Evolutionary conservation across 1,140 invertebrate species (phyloP), one percentile per base, ranked within the genome.

Genomic region (Zophobas morio): DNA sequence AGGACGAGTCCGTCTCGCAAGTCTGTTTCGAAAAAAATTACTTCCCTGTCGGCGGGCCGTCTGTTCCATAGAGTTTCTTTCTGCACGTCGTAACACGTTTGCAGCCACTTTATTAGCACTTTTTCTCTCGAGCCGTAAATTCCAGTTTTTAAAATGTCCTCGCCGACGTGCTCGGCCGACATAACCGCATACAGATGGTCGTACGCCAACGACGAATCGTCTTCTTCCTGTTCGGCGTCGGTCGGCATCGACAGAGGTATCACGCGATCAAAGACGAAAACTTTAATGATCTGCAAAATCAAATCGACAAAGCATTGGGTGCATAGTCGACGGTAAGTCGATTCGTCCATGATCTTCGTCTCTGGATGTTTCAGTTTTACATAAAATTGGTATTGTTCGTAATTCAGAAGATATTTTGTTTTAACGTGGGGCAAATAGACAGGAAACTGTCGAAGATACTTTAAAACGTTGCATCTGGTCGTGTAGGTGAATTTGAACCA

Each of bases 281-380:
- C 81, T 57, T 86, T 87, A 47, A 83, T 86, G 0, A 79, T 84
- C 79, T 88, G 87, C 34, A 87, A 76, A 40, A 86, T 77, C 0
- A 88, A 36, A 54, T 88, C 87, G 2, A 87, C 60, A 86, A 86
- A 88, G 46, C 78, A 84, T 74, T 85, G 85, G 70, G 80, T 83
- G 5, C 80, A 82, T 6, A 78, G 76, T 1, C 66, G 72, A 42
- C 83, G 75, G 53, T 85, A 86, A 37, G 54, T 66, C n/a, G 75
- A n/a, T 54, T 74, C 70, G 54, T 70, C 39, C 37, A 56, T 54
- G 53, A 8, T 4, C 4, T 6, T 33, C 4, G 42, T 37, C 35
- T 74, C 8, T 0, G 51, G 60, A 60, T 6, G 39, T 8, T 77
- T 78, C 6, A 33, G 42, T 72, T 60, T 36, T n/a, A 63, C 34